Conservation (phyloP, 2,113 vertebrate genomes). For the Psilopogon haemacephalus region DNA sequence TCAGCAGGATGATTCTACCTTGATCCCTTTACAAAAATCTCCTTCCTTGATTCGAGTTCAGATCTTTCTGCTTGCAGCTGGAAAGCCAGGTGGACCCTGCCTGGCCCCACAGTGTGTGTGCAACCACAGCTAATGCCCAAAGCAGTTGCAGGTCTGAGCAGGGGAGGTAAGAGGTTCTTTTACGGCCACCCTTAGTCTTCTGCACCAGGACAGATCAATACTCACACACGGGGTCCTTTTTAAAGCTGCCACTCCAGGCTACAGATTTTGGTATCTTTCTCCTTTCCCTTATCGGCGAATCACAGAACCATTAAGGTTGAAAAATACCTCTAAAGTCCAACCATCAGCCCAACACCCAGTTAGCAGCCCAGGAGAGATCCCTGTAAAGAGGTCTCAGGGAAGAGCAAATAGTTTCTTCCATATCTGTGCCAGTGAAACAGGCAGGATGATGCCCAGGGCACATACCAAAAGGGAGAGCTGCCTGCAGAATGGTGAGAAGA, state of each 20-base stretch:
- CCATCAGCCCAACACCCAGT: too few species aligned
- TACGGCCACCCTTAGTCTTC: neutral
- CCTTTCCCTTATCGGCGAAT: neutral
- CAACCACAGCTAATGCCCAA: neutral
- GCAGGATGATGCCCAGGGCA: slow-evolving; percentile 30
- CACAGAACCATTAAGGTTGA: too few species aligned
- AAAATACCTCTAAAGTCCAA: too few species aligned
- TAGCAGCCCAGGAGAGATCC: too few species aligned
- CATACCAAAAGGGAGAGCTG: neutral
- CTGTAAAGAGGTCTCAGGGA: slow-evolving; percentile 43
- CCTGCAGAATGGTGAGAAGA: slow-evolving; percentile 35
- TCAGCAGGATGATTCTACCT: neutral
- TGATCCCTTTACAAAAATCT: neutral
- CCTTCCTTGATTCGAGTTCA: neutral
- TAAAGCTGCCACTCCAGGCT: neutral
- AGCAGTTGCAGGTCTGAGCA: neutral
- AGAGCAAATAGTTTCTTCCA: slow-evolving; percentile 4
- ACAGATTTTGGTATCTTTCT: neutral
- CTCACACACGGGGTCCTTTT: neutral
- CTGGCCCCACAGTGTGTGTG: accelerated
- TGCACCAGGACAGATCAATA: neutral
- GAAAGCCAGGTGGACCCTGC: neutral
- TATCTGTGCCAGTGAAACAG: slow-evolving; percentile 11
- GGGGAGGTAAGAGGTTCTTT: neutral
- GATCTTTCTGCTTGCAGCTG: neutral